Conservation (phyloP, 2,888 invertebrate genomes). For the Mermis nigrescens region DNA sequence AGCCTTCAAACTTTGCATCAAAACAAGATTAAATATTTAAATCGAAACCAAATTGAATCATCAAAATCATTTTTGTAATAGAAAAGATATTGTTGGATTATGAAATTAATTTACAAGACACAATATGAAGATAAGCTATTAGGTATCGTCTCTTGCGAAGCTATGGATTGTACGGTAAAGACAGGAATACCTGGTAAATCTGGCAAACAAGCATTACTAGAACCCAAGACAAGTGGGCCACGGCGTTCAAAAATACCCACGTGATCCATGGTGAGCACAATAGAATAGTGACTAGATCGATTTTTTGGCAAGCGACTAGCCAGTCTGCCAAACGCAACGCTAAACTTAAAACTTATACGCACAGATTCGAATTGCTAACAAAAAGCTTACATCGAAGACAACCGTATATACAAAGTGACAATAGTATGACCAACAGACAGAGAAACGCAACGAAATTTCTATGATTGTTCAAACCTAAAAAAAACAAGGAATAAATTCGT, state of each 20-base stretch:
- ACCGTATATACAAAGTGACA: slow-evolving; percentile 7
- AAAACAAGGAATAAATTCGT: not conserved
- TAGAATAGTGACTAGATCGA: slow-evolving; percentile 11
- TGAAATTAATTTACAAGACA: no score
- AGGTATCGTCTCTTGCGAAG: no score
- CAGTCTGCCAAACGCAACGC: slow-evolving; percentile 16
- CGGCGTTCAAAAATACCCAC: slow-evolving; percentile 64
- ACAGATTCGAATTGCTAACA: not conserved
- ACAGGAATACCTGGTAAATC: slow-evolving; percentile 73
- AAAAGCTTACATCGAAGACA: slow-evolving; percentile 10
- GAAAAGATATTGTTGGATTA: no score
- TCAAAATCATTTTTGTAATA: no score
- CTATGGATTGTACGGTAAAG: no score
- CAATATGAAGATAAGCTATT: no score
- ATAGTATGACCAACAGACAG: slow-evolving; percentile 47
- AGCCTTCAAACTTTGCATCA: no score
- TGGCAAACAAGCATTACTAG: slow-evolving; percentile 66
- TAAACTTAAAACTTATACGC: not conserved
- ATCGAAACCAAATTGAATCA: no score
- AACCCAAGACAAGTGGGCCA: slow-evolving; percentile 74
- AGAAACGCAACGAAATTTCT: slow-evolving; percentile 79
- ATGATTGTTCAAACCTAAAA: slow-evolving; percentile 43
- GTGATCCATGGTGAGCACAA: slow-evolving; percentile 61
- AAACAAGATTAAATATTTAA: no score
- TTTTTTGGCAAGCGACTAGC: slow-evolving; percentile 17